Evolutionary conservation across 37 sponge, comb jelly and placozoan species (phyloP).

Genomic region (Dysidea cf. avara): DNA sequence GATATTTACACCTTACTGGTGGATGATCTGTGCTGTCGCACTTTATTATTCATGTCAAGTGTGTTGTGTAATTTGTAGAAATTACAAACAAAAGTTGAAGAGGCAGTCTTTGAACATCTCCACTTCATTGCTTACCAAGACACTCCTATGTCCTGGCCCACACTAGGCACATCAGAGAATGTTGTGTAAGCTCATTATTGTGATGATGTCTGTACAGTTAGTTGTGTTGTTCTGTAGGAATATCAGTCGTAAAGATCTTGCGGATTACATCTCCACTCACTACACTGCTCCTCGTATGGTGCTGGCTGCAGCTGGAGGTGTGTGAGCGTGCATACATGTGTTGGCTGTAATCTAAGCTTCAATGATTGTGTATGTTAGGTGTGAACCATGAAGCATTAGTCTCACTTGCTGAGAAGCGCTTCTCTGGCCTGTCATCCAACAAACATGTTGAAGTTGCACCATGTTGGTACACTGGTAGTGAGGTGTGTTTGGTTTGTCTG

Average conservation of each 20-base stretch:
- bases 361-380: not conserved
- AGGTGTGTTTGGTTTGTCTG: conserved; percentile 48
- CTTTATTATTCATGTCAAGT: too few species aligned
- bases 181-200: conserved; percentile 72
- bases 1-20: too few species aligned
- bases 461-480: conserved; percentile 56
- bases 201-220: too few species aligned
- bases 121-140: conserved; percentile 92
- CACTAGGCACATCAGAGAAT: conserved; percentile 90
- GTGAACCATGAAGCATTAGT: conserved; percentile 91
- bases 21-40: too few species aligned
- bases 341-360: too few species aligned
- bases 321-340: not conserved
- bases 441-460: conserved; percentile 31
- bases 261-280: conserved; percentile 78
- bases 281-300: conserved; percentile 86
- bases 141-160: conserved; percentile 82
- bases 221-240: conserved; percentile 20
- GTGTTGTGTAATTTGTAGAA: conserved; percentile 70
- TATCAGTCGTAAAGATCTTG: conserved; percentile 71
- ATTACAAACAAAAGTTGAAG: conserved; percentile 88
- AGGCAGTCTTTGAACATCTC: conserved; percentile 94
- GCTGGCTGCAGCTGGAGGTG: conserved; percentile 93
- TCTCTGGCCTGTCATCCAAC: conserved; percentile 34
- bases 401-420: conserved; percentile 82